Evolutionary conservation across 2,888 invertebrate species (phyloP).

Genomic region (Apamea crenata): DNA sequence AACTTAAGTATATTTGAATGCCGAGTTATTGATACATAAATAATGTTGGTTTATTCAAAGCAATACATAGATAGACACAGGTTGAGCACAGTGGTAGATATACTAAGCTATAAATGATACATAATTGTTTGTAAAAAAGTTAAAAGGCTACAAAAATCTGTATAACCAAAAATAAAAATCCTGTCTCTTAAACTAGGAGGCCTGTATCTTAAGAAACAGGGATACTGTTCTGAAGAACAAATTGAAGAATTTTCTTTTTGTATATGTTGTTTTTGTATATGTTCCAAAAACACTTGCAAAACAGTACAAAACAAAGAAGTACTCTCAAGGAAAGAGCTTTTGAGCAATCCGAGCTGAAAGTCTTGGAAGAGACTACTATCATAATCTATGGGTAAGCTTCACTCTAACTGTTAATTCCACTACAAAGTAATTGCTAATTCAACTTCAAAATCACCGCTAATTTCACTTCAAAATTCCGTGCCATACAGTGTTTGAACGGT

Average conservation of each 20-base stretch:
- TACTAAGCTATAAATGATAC: no score
- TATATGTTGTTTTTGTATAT: no score
- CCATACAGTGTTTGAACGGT: background rate
- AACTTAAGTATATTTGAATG: background rate
- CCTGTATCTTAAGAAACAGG: no score
- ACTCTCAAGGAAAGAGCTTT: background rate
- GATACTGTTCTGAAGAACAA: background rate
- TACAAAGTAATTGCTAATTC: constrained; percentile 27
- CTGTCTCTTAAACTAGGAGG: background rate
- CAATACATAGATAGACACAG: no score
- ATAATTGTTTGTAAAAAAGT: no score
- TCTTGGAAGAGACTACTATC: background rate
- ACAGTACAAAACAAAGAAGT: background rate
- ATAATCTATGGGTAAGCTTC: background rate
- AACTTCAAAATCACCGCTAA: constrained; percentile 16
- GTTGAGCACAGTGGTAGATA: no score
- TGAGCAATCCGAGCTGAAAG: background rate
- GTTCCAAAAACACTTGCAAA: background rate
- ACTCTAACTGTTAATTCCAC: background rate
- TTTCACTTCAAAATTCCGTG: constrained; percentile 27
- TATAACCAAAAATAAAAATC: background rate
- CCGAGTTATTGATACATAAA: no score
- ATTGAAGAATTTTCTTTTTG: background rate
- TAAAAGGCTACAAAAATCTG: background rate
- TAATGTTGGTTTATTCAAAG: no score